Conservation (phyloP, 2,888 invertebrate species). For the Rotaria socialis region DNA sequence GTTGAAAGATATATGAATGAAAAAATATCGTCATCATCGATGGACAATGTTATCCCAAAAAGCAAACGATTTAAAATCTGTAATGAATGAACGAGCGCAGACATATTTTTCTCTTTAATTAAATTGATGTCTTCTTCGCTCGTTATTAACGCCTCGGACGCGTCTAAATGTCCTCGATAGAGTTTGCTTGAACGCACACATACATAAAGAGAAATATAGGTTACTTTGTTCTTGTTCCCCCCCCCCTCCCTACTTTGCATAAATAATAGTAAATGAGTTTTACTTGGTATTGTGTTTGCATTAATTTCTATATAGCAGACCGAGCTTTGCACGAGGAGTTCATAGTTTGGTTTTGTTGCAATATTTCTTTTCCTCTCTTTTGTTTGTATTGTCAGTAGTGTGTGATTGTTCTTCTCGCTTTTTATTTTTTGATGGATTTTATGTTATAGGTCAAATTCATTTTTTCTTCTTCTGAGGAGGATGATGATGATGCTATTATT, state of each 20-base stretch:
- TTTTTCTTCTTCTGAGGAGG: background rate
- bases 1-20: conserved; percentile 22
- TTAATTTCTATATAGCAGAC: background rate
- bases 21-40: background rate
- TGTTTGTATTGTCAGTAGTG: background rate
- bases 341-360: background rate
- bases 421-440: background rate
- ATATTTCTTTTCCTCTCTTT: background rate
- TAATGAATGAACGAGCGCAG: background rate
- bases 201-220: background rate
- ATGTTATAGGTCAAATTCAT: background rate
- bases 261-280: background rate
- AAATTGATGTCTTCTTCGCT: no score
- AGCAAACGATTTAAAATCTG: background rate
- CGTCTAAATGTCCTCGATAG: background rate
- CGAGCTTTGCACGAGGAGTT: background rate
- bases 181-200: background rate
- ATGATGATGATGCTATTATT: background rate
- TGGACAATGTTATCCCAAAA: background rate
- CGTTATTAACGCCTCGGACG: background rate
- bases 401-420: background rate
- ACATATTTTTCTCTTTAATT: no score
- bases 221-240: background rate
- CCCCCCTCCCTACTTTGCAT: background rate
- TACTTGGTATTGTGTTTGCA: background rate